Percentiles rank a stretch among this genome's conserved stretches.
phyloP scores from a whole-genome alignment of 2,797 vertebrate species.

The Coilia nasus region DNA sequence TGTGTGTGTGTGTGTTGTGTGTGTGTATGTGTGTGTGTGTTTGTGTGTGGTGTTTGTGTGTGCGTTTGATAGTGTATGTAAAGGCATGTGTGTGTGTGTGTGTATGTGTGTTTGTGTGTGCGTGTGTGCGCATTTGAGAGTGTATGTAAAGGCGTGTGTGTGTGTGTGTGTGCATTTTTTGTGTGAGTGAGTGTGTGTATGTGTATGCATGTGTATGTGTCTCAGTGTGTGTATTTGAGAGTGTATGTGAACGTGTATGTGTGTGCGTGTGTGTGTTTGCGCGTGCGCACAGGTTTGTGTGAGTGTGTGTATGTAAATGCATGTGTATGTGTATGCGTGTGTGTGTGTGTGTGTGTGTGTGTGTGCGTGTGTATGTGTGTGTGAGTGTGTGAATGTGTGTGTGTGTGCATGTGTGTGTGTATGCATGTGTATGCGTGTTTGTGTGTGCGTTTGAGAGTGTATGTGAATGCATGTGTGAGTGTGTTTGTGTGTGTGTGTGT shows the following conservation, averaged over 20 bases:
- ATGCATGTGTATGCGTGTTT: no score
- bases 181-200: background rate
- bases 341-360: background rate
- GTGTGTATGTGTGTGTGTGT: no score
- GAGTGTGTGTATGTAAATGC: background rate
- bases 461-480: background rate
- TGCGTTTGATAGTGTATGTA: background rate
- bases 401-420: no score
- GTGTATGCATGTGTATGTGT: no score
- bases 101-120: background rate
- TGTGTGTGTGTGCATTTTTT: background rate
- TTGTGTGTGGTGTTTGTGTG: no score
- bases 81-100: background rate
- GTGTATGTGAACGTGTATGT: background rate
- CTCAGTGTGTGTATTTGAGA: no score
- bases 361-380: background rate
- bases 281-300: background rate
- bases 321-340: background rate
- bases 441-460: background rate
- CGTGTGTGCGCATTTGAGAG: background rate
- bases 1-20: background rate
- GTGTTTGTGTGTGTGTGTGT: background rate
- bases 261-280: background rate
- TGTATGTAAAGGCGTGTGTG: background rate
- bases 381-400: background rate